phyloP scores from a whole-genome alignment of 2,113 vertebrate genomes.

The Smithornis capensis region DNA sequence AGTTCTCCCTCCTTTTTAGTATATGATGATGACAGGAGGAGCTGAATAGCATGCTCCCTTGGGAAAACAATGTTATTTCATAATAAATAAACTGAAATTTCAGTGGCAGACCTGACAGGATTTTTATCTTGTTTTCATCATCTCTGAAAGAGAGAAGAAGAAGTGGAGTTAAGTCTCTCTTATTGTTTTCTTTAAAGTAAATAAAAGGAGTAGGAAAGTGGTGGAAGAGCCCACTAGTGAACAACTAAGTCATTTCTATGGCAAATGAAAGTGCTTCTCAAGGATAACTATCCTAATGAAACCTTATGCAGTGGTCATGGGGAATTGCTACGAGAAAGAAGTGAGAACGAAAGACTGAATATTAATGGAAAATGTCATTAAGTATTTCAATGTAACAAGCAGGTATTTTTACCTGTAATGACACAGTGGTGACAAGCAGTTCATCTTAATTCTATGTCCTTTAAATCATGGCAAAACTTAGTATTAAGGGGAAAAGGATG shows the following conservation, averaged over 20 bases:
- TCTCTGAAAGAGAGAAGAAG: not conserved
- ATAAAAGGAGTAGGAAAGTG: not conserved
- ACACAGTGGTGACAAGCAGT: constrained; percentile 27
- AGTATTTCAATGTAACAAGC: constrained; percentile 51
- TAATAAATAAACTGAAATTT: constrained; percentile 63
- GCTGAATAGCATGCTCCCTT: constrained; percentile 10
- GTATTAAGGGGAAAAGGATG: not conserved
- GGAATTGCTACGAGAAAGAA: constrained; percentile 30
- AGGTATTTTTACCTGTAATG: not conserved
- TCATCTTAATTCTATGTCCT: constrained; percentile 48
- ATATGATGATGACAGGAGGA: not conserved
- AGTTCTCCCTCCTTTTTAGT: not conserved
- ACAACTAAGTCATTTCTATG: not conserved
- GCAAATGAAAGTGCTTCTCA: constrained; percentile 9
- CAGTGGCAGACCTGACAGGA: constrained; percentile 22
- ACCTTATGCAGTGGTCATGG: not conserved
- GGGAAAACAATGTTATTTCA: constrained; percentile 43
- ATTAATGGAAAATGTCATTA: constrained; percentile 57
- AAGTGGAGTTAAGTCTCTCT: not conserved
- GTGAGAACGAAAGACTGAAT: constrained; percentile 39
- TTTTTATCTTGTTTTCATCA: constrained; percentile 53
- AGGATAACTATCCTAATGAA: constrained; percentile 23
- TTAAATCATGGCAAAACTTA: constrained; percentile 49
- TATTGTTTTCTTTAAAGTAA: constrained; percentile 9
- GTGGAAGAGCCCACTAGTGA: not conserved